These are phyloP conservation scores for Megalurothrips usitatus DNA, from an alignment of 2,888 invertebrate species.

Conservation along the genomic window DNA sequence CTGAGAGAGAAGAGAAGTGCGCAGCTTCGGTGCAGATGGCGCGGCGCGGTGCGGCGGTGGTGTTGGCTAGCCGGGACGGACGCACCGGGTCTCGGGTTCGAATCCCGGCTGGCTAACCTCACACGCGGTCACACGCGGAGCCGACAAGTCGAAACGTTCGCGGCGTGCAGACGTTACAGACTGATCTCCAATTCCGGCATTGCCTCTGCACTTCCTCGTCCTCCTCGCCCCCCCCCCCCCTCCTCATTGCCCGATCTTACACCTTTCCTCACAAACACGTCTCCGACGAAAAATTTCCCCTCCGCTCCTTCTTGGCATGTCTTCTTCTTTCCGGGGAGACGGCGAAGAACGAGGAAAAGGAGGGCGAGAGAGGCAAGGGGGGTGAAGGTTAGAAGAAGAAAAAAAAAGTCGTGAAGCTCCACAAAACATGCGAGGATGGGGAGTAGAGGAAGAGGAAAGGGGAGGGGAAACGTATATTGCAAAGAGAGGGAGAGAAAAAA, in stretches of 20 bases:
- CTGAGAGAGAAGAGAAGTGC: not conserved
- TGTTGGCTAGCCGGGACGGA: too few species aligned
- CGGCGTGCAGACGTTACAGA: not conserved
- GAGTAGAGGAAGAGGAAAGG: not conserved
- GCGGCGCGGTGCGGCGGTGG: not conserved
- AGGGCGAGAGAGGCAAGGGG: not conserved
- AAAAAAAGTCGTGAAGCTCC: conserved; percentile 3
- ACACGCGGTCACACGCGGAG: not conserved
- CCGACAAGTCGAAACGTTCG: not conserved
- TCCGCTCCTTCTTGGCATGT: too few species aligned
- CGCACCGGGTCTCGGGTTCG: not conserved
- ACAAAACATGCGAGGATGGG: conserved; percentile 2
- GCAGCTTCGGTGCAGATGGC: not conserved
- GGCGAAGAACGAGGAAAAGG: not conserved
- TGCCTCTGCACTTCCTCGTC: conserved; percentile 6
- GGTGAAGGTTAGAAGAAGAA: not conserved
- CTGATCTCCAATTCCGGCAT: not conserved
- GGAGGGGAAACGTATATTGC: not conserved
- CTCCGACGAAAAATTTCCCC: too few species aligned
- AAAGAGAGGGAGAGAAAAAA: not conserved
- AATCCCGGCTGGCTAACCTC: not conserved
- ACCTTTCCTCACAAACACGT: not conserved
- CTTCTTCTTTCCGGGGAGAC: too few species aligned
- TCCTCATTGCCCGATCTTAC: not conserved
- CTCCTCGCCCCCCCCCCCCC: not conserved